A percentile compares a stretch with the other conserved stretches of the same genome.
These are phyloP conservation scores for Sitobion miscanthi DNA, from an alignment of 1,140 invertebrate genomes.

Conservation along the genomic window DNA sequence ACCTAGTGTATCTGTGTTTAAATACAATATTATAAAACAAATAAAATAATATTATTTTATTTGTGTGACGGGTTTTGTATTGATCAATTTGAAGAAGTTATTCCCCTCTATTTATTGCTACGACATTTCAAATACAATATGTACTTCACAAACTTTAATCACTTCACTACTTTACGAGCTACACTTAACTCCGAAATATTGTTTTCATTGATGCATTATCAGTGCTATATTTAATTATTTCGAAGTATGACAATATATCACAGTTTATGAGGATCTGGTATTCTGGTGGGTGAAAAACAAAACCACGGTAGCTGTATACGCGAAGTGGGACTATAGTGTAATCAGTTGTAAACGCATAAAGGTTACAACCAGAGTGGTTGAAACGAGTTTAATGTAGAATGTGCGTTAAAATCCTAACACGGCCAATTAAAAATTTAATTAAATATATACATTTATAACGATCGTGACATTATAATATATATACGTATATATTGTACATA, in stretches of 20 bases:
- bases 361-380: constrained; percentile 1
- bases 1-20: no score
- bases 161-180: no score
- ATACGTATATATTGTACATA: background rate
- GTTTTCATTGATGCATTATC: background rate
- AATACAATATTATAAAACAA: background rate
- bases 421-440: constrained; percentile 50
- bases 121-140: background rate
- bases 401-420: constrained; percentile 32
- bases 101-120: background rate
- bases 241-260: background rate
- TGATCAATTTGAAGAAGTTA: background rate
- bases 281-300: background rate
- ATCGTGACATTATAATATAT: constrained; percentile 7
- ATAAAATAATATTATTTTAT: background rate
- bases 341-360: constrained; percentile 14
- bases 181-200: background rate
- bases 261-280: background rate
- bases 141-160: no score
- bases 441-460: constrained; percentile 45
- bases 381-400: constrained; percentile 37
- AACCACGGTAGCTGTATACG: background rate
- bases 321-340: background rate
- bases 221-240: constrained; percentile 9
- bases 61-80: background rate